Conservation (phyloP, 2,113 vertebrate genomes). For the Tachysurus fulvidraco region DNA sequence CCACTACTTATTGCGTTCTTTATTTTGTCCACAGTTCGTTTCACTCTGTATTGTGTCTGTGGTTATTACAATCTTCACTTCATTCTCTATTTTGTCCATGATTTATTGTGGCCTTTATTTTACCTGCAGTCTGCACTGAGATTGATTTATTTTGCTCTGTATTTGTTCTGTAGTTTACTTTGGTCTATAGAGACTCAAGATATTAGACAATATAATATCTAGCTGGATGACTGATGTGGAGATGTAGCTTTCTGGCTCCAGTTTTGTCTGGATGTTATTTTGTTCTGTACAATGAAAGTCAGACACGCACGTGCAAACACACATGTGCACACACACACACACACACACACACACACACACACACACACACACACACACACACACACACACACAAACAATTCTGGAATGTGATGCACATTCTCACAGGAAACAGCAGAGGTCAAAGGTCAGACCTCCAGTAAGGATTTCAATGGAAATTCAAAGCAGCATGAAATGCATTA, state of each 20-base stretch:
- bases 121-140: not conserved
- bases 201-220: not conserved
- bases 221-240: not conserved
- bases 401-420: slow-evolving; percentile 51
- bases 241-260: too few species aligned
- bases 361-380: not conserved
- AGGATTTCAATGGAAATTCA: slow-evolving; percentile 30
- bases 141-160: not conserved
- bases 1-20: not conserved
- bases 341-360: not conserved
- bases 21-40: not conserved
- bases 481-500: slow-evolving; percentile 19
- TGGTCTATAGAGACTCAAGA: not conserved
- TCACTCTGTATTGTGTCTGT: not conserved
- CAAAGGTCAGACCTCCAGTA: slow-evolving; percentile 45
- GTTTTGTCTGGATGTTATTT: not conserved
- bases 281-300: not conserved
- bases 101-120: not conserved
- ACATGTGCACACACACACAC: too few species aligned
- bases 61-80: not conserved
- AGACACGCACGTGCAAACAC: not conserved
- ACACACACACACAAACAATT: not conserved
- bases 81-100: not conserved
- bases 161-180: not conserved
- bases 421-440: slow-evolving; percentile 53